Evolutionary conservation across 2,797 vertebrate genomes (phyloP), one percentile per base, ranked within the genome.

Genomic region (Fistularia commersonii): DNA sequence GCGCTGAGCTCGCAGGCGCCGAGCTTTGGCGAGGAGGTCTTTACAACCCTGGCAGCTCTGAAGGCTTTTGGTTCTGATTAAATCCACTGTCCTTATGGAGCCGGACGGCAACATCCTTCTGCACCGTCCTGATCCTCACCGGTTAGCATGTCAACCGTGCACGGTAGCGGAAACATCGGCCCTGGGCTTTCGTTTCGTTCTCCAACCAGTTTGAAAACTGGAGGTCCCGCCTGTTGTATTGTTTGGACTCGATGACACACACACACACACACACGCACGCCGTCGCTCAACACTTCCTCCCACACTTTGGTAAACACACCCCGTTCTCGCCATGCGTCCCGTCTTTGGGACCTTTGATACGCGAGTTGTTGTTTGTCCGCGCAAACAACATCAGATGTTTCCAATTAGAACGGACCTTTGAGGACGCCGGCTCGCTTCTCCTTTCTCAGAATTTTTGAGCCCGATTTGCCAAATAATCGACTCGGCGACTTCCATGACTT

Each of bases 41-140:
- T 82, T 75, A 69, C 58, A 79, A 75, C 69, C 60, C 77, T 81
- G 80, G 74, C 83, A 79, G 69, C 71, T 72, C 79, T 82, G 57
- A 69, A 64, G 59, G 49, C 64, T 65, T 82, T 85, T 84, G 81
- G 72, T 82, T 87, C 58, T 69, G 83, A 88, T 89, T 84, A 85
- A 70, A 78, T 64, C 71, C 56, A 39, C 66, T 71, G 57, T 69
- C 48, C 55, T 59, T 66, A 64, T 53, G 10, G 45, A 42, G 59
- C 76, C 3, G 60, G 70, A 79, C 69, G 76, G 47, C 50, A 37
- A 32, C 11, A 64, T 63, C 51, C 45, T 63, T 57, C 61, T 57
- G 43, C 41, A 58, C 34, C 49, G 46, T 48, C 61, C 32, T 77
- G 46, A 48, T 48, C 61, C 32, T 77, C 48, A 64, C 14, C 39